A percentile compares a stretch with the other conserved stretches of the same genome.
Evolutionary conservation across 2,113 vertebrate species (phyloP).

Genomic region (Mus spicilegus): DNA sequence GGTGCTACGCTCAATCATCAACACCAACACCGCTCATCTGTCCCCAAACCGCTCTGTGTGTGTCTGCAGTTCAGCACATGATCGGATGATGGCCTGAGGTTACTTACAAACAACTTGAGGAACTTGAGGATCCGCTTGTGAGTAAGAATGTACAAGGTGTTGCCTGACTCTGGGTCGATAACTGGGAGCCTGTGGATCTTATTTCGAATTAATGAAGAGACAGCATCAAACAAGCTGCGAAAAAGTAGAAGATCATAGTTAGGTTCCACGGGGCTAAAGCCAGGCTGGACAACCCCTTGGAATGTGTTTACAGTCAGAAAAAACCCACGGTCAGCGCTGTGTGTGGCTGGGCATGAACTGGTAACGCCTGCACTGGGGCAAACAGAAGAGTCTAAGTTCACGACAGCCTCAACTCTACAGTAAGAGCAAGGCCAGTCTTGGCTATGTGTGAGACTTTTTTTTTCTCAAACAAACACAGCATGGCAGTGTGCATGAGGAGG

Average conservation of each 20-base stretch:
- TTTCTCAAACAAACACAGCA: neutral
- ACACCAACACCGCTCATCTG: neutral
- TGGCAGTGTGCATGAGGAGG: neutral
- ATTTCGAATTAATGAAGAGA: conserved; percentile 95
- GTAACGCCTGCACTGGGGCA: neutral
- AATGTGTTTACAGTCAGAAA: neutral
- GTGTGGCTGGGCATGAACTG: neutral
- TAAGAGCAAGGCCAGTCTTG: neutral
- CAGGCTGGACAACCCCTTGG: neutral
- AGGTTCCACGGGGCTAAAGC: conserved; percentile 13
- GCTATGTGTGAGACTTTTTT: neutral
- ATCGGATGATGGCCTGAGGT: neutral
- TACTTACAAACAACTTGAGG: conserved; percentile 97
- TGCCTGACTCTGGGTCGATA: conserved; percentile 96
- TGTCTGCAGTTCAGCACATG: neutral
- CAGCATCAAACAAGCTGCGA: conserved; percentile 96
- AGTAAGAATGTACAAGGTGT: conserved; percentile 98
- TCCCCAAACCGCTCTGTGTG: neutral
- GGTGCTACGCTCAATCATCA: neutral
- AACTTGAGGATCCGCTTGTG: conserved; percentile 99
- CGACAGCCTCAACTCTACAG: neutral
- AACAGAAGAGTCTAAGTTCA: neutral
- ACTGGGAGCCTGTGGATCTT: conserved; percentile 98
- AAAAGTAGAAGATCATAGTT: neutral
- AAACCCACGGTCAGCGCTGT: neutral